Evolutionary conservation across 1,140 invertebrate genomes (phyloP).

Genomic region (Drosophila mauritiana): DNA sequence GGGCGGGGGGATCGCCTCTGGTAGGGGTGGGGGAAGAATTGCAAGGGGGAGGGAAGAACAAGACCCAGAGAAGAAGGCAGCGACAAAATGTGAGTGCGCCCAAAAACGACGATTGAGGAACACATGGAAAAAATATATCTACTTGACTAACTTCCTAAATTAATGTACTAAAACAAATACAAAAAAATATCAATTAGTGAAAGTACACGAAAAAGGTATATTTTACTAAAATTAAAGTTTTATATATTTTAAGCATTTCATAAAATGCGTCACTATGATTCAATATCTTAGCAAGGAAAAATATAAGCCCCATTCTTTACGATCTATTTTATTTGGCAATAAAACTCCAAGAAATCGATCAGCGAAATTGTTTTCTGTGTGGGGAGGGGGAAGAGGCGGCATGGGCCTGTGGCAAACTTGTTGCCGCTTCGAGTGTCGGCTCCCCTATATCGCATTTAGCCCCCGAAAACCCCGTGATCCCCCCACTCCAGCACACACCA

Average conservation of each 20-base stretch:
- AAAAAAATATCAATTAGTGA: no score
- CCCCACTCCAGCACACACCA: constrained; percentile 3
- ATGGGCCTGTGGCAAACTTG: constrained; percentile 68
- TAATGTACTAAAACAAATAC: background rate
- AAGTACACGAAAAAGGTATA: no score
- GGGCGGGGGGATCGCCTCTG: constrained; percentile 8
- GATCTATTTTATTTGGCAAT: background rate
- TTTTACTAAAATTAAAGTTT: no score
- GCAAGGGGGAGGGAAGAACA: constrained; percentile 13
- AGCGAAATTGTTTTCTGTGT: constrained; percentile 14
- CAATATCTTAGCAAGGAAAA: no score
- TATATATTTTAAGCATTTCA: no score
- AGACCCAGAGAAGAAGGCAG: constrained; percentile 28
- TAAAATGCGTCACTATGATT: no score
- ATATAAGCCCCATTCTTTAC: no score
- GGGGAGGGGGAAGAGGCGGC: constrained; percentile 1
- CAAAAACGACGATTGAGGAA: constrained; percentile 33
- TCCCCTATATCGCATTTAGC: constrained; percentile 52
- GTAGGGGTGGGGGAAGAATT: background rate
- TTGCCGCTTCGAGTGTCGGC: constrained; percentile 56
- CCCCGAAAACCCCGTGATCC: constrained; percentile 9
- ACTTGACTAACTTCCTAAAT: background rate
- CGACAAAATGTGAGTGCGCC: constrained; percentile 63
- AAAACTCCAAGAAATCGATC: background rate
- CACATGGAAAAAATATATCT: background rate